A percentile compares a stretch with the other conserved stretches of the same genome.
Conservation (phyloP, 2,113 vertebrate species). For the Thymallus thymallus region DNA sequence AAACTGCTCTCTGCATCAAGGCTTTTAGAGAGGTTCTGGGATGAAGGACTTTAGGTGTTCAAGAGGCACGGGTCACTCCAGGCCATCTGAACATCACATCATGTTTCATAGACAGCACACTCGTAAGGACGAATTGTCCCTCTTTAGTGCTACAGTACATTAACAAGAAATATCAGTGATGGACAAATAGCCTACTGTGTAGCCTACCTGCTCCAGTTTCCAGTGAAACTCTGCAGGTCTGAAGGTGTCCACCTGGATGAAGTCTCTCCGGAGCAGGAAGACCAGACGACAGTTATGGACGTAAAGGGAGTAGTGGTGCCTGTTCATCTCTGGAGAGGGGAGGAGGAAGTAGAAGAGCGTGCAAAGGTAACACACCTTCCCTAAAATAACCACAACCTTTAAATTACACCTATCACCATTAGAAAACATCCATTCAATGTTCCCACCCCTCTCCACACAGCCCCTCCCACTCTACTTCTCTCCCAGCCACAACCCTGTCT, state of each 20-base stretch:
- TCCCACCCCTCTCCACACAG: neutral
- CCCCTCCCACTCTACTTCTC: neutral
- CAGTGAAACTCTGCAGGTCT: constrained; percentile 97
- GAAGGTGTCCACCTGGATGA: constrained; percentile 90
- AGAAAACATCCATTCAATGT: neutral
- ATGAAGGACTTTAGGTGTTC: too few species aligned
- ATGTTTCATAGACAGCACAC: too few species aligned
- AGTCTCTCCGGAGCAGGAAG: constrained; percentile 91
- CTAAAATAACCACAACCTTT: neutral
- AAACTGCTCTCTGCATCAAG: too few species aligned
- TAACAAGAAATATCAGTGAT: too few species aligned
- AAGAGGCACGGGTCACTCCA: too few species aligned
- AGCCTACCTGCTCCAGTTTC: constrained; percentile 94
- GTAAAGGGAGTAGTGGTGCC: constrained; percentile 94
- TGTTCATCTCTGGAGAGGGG: constrained; percentile 87
- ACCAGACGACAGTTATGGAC: constrained; percentile 96
- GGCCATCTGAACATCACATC: too few species aligned
- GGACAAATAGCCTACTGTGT: neutral
- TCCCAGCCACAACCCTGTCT: neutral
- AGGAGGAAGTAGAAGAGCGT: neutral
- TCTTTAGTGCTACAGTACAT: too few species aligned
- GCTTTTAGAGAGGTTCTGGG: too few species aligned
- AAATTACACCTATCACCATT: neutral
- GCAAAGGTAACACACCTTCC: neutral
- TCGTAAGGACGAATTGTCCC: too few species aligned